Percentiles rank a stretch among this genome's conserved stretches.
Evolutionary conservation across 2,888 invertebrate genomes (phyloP).

Genomic region (Hyposoter dolosus): DNA sequence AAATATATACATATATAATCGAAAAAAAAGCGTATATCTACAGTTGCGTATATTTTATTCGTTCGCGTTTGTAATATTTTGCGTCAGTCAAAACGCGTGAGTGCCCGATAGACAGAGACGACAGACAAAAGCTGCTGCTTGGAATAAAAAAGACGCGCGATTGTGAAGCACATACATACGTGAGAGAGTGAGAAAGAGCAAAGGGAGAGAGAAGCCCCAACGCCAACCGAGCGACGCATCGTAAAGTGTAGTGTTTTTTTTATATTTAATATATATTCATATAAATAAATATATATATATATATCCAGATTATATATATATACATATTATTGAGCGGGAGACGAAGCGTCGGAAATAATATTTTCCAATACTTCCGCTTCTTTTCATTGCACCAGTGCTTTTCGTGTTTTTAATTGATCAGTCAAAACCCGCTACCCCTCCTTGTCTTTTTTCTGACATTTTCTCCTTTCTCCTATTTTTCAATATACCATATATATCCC

Average conservation of each 20-base stretch:
- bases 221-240: slow-evolving; percentile 68
- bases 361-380: slow-evolving; percentile 18
- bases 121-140: slow-evolving; percentile 54
- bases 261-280: slow-evolving; percentile 21
- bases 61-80: slow-evolving; percentile 9
- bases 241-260: slow-evolving; percentile 52
- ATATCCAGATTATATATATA: slow-evolving; percentile 22
- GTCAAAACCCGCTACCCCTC: not conserved
- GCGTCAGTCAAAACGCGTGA: slow-evolving; percentile 22
- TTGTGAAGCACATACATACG: slow-evolving; percentile 45
- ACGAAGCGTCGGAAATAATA: slow-evolving; percentile 38
- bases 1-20: slow-evolving; percentile 6
- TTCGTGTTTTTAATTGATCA: slow-evolving; percentile 19
- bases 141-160: slow-evolving; percentile 66
- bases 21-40: not conserved
- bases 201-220: slow-evolving; percentile 65
- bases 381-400: slow-evolving; percentile 26
- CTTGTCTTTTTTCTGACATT: not conserved
- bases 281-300: slow-evolving; percentile 4
- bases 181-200: slow-evolving; percentile 43
- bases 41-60: not conserved
- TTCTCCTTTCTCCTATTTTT: slow-evolving; percentile 5
- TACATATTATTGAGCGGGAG: slow-evolving; percentile 20
- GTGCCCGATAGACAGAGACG: slow-evolving; percentile 11
- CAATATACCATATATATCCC: not conserved